Evolutionary conservation across 2,113 vertebrate species (phyloP).

Genomic region (Pholis gunnellus): DNA sequence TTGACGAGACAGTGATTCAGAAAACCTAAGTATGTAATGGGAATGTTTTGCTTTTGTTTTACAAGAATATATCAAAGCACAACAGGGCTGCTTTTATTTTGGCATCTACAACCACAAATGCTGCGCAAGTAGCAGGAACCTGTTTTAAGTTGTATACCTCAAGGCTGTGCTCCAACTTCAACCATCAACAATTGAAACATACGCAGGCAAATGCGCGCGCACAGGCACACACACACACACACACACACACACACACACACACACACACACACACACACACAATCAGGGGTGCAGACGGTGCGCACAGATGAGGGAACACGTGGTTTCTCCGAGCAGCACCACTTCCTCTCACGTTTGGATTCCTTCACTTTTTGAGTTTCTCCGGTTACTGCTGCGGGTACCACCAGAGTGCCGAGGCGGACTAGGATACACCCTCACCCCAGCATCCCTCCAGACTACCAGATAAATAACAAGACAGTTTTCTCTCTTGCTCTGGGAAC

Average conservation of each 20-base stretch:
- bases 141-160: not conserved
- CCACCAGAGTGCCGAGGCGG: slow-evolving; percentile 44
- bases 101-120: not conserved
- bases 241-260: slow-evolving; percentile 9
- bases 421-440: slow-evolving; percentile 47
- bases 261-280: slow-evolving; percentile 7
- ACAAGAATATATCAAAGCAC: not conserved
- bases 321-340: slow-evolving; percentile 73
- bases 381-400: slow-evolving; percentile 57
- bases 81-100: slow-evolving; percentile 3
- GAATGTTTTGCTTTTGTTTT: not conserved
- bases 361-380: slow-evolving; percentile 54
- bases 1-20: not conserved
- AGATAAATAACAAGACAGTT: slow-evolving; percentile 18
- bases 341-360: slow-evolving; percentile 74
- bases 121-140: not conserved
- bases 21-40: not conserved
- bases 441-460: slow-evolving; percentile 51
- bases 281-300: slow-evolving; percentile 25
- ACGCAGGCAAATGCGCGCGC: not conserved
- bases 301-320: slow-evolving; percentile 81
- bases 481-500: not conserved
- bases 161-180: not conserved
- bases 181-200: not conserved
- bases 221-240: not conserved